Conservation (phyloP, 2,888 invertebrate genomes). For the Conistra vaccinii region DNA sequence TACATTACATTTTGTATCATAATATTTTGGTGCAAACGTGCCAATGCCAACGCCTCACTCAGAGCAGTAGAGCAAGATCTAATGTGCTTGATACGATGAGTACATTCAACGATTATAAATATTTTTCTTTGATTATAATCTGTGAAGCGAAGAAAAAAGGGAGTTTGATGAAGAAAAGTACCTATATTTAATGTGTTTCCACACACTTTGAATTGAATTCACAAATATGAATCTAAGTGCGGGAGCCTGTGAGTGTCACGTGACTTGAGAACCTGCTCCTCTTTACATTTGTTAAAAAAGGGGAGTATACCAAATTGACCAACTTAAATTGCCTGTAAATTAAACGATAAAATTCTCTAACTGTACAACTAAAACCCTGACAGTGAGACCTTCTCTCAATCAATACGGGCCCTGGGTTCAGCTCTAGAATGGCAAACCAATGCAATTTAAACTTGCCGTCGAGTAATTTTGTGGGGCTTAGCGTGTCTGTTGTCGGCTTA, state of each 20-base stretch:
- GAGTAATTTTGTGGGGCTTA: constrained; percentile 64
- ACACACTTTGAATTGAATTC: neutral
- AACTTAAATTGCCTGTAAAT: too few species aligned
- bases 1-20: neutral
- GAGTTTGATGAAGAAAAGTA: constrained; percentile 30
- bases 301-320: neutral
- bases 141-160: constrained; percentile 52
- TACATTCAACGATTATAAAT: constrained; percentile 25
- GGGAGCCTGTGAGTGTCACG: neutral
- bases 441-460: constrained; percentile 65
- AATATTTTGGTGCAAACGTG: constrained; percentile 9
- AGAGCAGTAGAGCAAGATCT: constrained; percentile 29
- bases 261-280: neutral
- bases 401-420: neutral
- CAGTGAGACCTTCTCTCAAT: constrained; percentile 3
- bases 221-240: neutral
- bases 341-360: neutral
- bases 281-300: neutral
- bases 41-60: constrained; percentile 14
- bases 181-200: neutral
- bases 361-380: neutral
- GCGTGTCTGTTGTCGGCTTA: constrained; percentile 63
- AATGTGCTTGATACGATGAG: constrained; percentile 38
- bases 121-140: constrained; percentile 56
- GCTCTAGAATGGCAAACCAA: constrained; percentile 52